Conservation (phyloP, 2,113 vertebrate species). For the Corydoras sp. region DNA sequence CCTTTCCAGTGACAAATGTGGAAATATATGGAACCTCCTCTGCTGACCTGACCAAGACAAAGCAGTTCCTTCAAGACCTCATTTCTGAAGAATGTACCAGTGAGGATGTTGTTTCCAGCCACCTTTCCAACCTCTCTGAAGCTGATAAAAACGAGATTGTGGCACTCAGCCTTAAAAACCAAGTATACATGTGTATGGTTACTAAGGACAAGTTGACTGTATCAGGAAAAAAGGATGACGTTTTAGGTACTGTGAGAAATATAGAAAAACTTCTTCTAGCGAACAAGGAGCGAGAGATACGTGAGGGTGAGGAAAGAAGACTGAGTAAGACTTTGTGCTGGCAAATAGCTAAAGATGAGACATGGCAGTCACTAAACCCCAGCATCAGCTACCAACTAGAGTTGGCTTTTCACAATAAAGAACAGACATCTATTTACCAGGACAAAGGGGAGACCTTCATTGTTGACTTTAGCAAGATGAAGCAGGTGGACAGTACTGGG, state of each 20-base stretch:
- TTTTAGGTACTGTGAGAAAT: slow-evolving; percentile 35
- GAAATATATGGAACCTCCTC: slow-evolving; percentile 37
- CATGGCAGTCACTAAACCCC: slow-evolving; percentile 27
- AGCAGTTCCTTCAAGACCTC: slow-evolving; percentile 44
- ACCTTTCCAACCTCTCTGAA: slow-evolving; percentile 28
- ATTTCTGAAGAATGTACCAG: slow-evolving; percentile 42
- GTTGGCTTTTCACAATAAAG: slow-evolving; percentile 36
- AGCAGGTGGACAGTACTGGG: slow-evolving; percentile 33
- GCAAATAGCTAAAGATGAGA: slow-evolving; percentile 35
- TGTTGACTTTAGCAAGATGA: slow-evolving; percentile 43
- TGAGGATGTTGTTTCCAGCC: slow-evolving; percentile 22
- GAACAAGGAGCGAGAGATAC: slow-evolving; percentile 29
- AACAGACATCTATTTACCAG: slow-evolving; percentile 16
- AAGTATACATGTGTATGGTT: slow-evolving; percentile 35
- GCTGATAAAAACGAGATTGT: slow-evolving; percentile 37
- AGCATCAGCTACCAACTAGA: slow-evolving; percentile 47
- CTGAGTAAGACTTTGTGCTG: slow-evolving; percentile 44
- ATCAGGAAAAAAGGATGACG: slow-evolving; percentile 47
- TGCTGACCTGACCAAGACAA: slow-evolving; percentile 29
- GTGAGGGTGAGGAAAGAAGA: slow-evolving; percentile 39
- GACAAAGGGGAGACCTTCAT: slow-evolving; percentile 33
- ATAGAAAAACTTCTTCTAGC: slow-evolving; percentile 40
- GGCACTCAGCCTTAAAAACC: slow-evolving; percentile 30
- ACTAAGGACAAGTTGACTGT: slow-evolving; percentile 33
- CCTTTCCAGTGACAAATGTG: slow-evolving; percentile 37